Percentiles rank a stretch among this genome's conserved stretches.
Evolutionary conservation across 1,140 invertebrate genomes (phyloP).

Genomic region (Popillia japonica): DNA sequence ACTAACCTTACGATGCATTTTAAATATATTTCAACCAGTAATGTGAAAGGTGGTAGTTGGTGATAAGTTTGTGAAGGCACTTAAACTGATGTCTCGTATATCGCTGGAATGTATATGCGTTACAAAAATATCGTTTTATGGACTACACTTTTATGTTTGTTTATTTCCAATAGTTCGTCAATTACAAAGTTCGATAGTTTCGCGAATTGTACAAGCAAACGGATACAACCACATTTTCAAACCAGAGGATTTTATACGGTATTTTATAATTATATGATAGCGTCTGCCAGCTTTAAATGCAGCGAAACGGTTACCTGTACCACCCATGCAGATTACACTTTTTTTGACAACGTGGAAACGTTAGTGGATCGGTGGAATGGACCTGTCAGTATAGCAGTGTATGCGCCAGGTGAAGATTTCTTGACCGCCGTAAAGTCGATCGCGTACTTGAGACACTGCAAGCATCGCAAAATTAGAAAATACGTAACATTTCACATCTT

Average conservation of each 20-base stretch:
- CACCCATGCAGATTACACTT: constrained; percentile 60
- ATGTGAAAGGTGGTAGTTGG: not conserved
- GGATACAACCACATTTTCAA: not conserved
- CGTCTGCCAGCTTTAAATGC: constrained; percentile 61
- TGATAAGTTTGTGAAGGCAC: not conserved
- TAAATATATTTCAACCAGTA: too few species aligned
- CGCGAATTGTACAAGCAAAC: not conserved
- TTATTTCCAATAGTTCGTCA: not conserved
- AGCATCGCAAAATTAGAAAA: constrained; percentile 61
- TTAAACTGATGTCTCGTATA: not conserved
- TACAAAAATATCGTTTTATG: not conserved
- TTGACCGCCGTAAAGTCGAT: constrained; percentile 65
- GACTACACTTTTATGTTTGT: not conserved
- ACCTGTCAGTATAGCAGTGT: constrained; percentile 74
- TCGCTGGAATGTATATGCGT: not conserved
- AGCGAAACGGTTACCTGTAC: constrained; percentile 75
- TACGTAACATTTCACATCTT: constrained; percentile 73
- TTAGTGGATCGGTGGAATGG: constrained; percentile 61
- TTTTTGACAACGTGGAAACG: constrained; percentile 54
- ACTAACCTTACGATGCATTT: not conserved
- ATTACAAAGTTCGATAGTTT: not conserved
- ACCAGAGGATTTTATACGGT: constrained; percentile 82
- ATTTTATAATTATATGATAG: constrained; percentile 81
- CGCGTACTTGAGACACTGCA: constrained; percentile 67
- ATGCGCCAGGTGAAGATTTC: constrained; percentile 67